phyloP scores from a whole-genome alignment of 2,888 invertebrate genomes.

The Drosophila mulleri region DNA sequence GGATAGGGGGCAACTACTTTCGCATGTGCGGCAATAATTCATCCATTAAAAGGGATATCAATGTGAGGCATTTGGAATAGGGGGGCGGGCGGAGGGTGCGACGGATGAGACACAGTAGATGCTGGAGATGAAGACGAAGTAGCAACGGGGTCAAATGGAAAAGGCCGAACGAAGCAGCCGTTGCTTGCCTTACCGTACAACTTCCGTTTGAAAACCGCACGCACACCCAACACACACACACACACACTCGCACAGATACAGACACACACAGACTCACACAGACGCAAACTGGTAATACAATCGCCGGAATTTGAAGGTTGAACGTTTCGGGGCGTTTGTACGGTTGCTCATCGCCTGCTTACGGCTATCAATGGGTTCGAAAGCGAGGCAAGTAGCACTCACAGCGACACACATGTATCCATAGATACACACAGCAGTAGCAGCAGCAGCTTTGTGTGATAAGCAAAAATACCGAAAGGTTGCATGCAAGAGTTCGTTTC shows the following conservation, averaged over 20 bases:
- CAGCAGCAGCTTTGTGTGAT: conserved; percentile 58
- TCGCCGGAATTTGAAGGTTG: conserved; percentile 59
- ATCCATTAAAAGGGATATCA: conserved; percentile 84
- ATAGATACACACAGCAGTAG: conserved; percentile 35
- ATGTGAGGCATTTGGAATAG: conserved; percentile 41
- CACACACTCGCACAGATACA: conserved; percentile 8
- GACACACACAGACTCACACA: background rate
- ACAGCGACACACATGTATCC: conserved; percentile 33
- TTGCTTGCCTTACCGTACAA: conserved; percentile 45
- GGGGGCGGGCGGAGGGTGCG: background rate
- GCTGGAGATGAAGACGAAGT: conserved; percentile 55
- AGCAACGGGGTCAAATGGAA: conserved; percentile 78
- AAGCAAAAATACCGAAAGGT: conserved; percentile 64
- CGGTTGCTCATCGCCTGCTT: conserved; percentile 50
- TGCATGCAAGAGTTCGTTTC: conserved; percentile 51
- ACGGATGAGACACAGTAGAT: conserved; percentile 8
- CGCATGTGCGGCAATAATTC: conserved; percentile 84
- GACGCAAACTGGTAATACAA: conserved; percentile 48
- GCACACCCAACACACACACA: conserved; percentile 40
- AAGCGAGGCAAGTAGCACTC: conserved; percentile 48
- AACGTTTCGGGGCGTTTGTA: conserved; percentile 43
- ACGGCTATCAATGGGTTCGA: conserved; percentile 73
- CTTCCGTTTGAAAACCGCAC: conserved; percentile 80
- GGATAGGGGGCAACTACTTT: conserved; percentile 78
- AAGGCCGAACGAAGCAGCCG: conserved; percentile 59